Evolutionary conservation across 2,888 invertebrate genomes (phyloP), one percentile per base, ranked within the genome.

Genomic region (Dryococelus australis): DNA sequence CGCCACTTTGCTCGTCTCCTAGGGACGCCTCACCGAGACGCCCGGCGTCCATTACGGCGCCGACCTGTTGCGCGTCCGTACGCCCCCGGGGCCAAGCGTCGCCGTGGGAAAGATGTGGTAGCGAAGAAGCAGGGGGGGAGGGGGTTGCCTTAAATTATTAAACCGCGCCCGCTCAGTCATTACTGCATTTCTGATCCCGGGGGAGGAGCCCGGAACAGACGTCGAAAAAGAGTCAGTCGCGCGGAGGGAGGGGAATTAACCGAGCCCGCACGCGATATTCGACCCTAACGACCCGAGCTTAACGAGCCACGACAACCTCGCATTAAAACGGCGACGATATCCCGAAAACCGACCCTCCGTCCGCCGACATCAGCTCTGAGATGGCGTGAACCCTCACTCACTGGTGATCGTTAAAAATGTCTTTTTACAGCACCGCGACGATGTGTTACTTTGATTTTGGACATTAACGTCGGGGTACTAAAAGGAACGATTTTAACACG

Each of bases 221-320:
- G 65, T 24, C n/a, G 65, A 3, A 24, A 20, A 20, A 24, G 51
- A 12, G 20, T 8, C 65, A 8, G 65, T 0, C 65, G 65, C 1
- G 65, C 2, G 6, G 65, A n/a, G 65, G n/a, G 65, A 65, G 16
- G 24, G n/a, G 65, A 24, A 65, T 20, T 5, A 10, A n/a, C n/a
- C 6, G 24, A n/a, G 65, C 65, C 4, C 20, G 65, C 65, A 65
- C n/a, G 65, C 65, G 65, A 65, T 65, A 16, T n/a, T 65, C 65
- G 13, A 24, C 8, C 47, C 47, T 47, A 47, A 47, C 16, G 47
- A 47, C 47, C 47, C 12, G 47, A 3, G 47, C 12, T 20, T 65
- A 65, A 65, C 65, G 65, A 65, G 65, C 65, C 65, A 65, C 65
- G 65, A 65, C 20, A 65, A 65, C 65, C 65, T 65, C 65, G 65